A percentile compares a stretch with the other conserved stretches of the same genome.
Conservation (phyloP, 2,113 vertebrate genomes). For the Proteles cristata region DNA sequence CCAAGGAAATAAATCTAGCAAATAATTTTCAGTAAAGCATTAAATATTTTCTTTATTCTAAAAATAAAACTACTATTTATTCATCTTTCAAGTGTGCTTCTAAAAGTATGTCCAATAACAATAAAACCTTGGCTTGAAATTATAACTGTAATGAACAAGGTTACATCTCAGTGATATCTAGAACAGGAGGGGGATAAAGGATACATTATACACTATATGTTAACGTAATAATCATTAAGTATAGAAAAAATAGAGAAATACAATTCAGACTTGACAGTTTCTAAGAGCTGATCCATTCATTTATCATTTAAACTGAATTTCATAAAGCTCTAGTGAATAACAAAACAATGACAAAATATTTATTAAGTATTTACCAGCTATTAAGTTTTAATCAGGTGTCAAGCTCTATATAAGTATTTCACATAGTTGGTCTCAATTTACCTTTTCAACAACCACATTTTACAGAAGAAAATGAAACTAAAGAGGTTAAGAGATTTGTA, state of each 20-base stretch:
- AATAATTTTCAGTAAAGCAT: constrained; percentile 45
- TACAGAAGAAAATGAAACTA: not conserved
- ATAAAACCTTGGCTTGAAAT: constrained; percentile 23
- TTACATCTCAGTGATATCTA: not conserved
- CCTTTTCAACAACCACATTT: constrained; percentile 8
- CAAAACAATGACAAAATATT: not conserved
- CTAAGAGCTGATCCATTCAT: not conserved
- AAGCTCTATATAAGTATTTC: not conserved
- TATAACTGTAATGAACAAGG: not conserved
- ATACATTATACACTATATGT: not conserved
- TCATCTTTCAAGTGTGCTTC: not conserved
- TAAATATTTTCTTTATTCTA: constrained; percentile 53
- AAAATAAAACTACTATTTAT: constrained; percentile 31
- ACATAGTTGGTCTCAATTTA: not conserved
- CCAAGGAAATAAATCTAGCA: constrained; percentile 40
- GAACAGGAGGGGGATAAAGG: not conserved
- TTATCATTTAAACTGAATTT: constrained; percentile 22
- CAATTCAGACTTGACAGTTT: not conserved
- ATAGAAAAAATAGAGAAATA: constrained; percentile 1
- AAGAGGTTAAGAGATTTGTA: not conserved
- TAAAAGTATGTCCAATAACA: constrained; percentile 18
- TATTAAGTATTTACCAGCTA: not conserved
- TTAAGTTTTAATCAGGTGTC: not conserved
- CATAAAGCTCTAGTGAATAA: not conserved
- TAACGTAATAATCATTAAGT: not conserved